phyloP scores from a whole-genome alignment of 1,140 invertebrate species.

The Pissodes strobi region DNA sequence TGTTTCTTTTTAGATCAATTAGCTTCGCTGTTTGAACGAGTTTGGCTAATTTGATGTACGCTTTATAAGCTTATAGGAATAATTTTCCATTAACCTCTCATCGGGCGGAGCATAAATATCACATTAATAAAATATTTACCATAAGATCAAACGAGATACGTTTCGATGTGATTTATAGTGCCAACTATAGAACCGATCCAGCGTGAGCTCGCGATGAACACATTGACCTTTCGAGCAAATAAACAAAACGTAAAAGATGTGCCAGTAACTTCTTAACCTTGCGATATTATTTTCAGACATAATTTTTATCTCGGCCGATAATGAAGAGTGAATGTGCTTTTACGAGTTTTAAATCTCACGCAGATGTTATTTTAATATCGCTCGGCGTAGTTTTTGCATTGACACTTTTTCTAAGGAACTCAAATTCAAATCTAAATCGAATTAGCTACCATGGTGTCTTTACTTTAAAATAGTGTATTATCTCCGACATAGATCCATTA shows the following conservation, averaged over 20 bases:
- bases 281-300: slow-evolving; percentile 37
- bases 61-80: too few species aligned
- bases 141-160: slow-evolving; percentile 7
- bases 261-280: slow-evolving; percentile 39
- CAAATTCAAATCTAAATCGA: neutral
- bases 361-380: slow-evolving; percentile 26
- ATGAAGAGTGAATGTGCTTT: slow-evolving; percentile 35
- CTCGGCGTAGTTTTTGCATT: slow-evolving; percentile 5
- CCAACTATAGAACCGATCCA: slow-evolving; percentile 11
- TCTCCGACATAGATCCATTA: too few species aligned
- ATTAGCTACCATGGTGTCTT: neutral
- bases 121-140: slow-evolving; percentile 19
- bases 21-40: too few species aligned
- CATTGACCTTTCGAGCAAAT: slow-evolving; percentile 36
- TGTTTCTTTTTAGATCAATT: too few species aligned
- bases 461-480: too few species aligned
- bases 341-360: slow-evolving; percentile 6
- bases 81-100: too few species aligned
- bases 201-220: slow-evolving; percentile 12
- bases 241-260: slow-evolving; percentile 39
- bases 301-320: slow-evolving; percentile 36
- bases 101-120: too few species aligned
- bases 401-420: neutral
- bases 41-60: too few species aligned
- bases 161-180: slow-evolving; percentile 16